Evolutionary conservation across 1,140 invertebrate genomes (phyloP), one percentile per base, ranked within the genome.

Genomic region (Halictus rubicundus): DNA sequence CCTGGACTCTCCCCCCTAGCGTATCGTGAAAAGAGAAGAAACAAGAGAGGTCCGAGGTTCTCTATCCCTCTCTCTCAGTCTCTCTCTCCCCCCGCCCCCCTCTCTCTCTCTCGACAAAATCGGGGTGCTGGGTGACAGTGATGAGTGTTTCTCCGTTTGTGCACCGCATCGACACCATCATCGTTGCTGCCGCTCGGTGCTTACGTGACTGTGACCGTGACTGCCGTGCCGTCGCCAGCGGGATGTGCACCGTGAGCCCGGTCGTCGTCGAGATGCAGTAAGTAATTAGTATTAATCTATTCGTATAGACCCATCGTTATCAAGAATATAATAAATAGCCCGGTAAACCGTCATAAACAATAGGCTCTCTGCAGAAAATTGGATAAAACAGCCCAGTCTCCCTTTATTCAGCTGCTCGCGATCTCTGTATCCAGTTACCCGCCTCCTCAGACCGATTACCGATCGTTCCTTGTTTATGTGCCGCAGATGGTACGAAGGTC

Each of bases 141-240:
- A 88, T 86, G 81, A 78, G 87, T 80, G 80, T 78, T 84, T 71
- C 39, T 37, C 52, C 42, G 25, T 27, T 87, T 61, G 76, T 72
- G 78, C 70, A 61, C 46, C 64, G 19, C 19, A 52, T 21, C 49
- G 49, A 19, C 49, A 21, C 19, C 49, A 21, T 16, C 49, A 21
- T 52, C 49, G 49, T 52, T n/a, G 54, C 39, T 39, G 23, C 57
- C 63, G 54, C 14, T 69, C 66, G 63, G 23, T 57, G 74, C 69
- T 78, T 84, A 78, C 80, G 78, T 82, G 83, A 85, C 87, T 86
- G 84, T 84, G 87, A 82, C 80, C 78, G 85, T 84, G 81, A 78
- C 81, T 84, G 71, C 70, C n/a, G 76, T 68, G 61, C 71, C 59
- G 77, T 59, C 61, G 68, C 77, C 63, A 57, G 54, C 69, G 74